Evolutionary conservation across 2,113 vertebrate species (phyloP).

Genomic region (Elaphurus davidianus): DNA sequence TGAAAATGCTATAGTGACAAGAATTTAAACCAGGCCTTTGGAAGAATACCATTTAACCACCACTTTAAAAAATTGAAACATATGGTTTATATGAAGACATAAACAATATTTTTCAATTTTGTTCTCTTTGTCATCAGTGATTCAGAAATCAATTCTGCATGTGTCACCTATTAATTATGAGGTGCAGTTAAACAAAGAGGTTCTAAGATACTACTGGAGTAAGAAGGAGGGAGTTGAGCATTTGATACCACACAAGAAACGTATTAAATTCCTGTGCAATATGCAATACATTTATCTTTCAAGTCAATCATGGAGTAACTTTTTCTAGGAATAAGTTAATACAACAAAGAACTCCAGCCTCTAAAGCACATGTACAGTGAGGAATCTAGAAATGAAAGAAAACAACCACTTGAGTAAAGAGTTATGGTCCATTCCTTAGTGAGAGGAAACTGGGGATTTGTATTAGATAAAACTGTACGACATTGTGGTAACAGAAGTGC

Average conservation of each 20-base stretch:
- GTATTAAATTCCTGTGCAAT: not conserved
- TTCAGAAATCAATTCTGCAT: not conserved
- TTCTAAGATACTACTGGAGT: not conserved
- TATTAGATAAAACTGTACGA: not conserved
- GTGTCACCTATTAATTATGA: not conserved
- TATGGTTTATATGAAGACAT: not conserved
- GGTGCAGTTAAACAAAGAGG: not conserved
- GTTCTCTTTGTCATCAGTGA: not conserved
- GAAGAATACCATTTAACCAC: not conserved
- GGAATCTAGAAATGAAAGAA: not conserved
- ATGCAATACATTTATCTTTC: not conserved
- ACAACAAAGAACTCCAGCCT: not conserved
- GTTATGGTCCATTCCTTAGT: not conserved
- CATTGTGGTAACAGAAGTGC: not conserved
- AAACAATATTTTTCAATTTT: not conserved
- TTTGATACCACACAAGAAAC: not conserved
- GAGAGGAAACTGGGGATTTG: not conserved
- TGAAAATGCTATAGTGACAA: not conserved
- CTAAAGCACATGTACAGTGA: not conserved
- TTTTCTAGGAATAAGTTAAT: not conserved
- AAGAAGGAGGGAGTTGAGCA: not conserved
- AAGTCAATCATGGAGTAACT: not conserved
- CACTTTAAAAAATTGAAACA: not conserved
- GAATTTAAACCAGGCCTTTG: not conserved
- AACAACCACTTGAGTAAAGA: not conserved